Conservation (phyloP, 2,797 vertebrate species). For the Malurus splendens region DNA sequence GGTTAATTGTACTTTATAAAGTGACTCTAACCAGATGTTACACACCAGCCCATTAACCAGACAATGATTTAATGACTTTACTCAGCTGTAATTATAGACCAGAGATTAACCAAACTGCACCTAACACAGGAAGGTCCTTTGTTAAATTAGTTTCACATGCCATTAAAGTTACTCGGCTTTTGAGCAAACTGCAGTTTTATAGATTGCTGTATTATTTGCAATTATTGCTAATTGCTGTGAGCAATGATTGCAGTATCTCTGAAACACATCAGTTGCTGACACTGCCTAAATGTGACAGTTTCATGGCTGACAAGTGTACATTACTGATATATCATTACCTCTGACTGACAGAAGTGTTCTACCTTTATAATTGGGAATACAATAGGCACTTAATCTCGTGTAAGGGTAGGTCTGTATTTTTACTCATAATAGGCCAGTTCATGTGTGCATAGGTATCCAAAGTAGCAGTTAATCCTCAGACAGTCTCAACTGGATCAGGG, state of each 20-base stretch:
- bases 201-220: background rate
- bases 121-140: background rate
- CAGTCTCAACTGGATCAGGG: background rate
- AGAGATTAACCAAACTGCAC: background rate
- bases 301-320: background rate
- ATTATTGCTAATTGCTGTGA: background rate
- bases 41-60: background rate
- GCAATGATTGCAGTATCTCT: background rate
- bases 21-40: background rate
- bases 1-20: background rate
- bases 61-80: background rate
- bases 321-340: background rate
- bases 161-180: background rate
- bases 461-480: background rate
- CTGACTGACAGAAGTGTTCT: background rate
- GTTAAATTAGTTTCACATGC: background rate
- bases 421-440: background rate
- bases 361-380: background rate
- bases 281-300: background rate
- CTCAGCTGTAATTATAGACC: background rate
- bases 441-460: background rate
- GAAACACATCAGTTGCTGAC: background rate
- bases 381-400: background rate
- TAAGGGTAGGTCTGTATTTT: background rate
- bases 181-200: background rate